These are phyloP conservation scores for Nestor notabilis DNA, from an alignment of 2,113 vertebrate species.

Conservation along the genomic window DNA sequence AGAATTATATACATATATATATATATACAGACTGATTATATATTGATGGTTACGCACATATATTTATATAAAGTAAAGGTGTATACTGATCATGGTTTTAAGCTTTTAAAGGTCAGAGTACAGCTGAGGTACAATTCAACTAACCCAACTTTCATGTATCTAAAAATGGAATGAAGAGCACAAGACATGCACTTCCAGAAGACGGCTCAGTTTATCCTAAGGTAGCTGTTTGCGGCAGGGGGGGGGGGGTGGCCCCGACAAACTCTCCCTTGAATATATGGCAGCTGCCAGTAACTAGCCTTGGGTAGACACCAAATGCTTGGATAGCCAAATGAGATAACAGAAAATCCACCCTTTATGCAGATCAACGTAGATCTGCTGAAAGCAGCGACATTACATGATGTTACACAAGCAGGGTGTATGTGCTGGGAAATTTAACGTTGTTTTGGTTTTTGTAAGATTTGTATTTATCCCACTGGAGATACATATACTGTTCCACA, in stretches of 20 bases:
- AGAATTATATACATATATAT: not conserved
- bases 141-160: not conserved
- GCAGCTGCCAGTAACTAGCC: not conserved
- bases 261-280: not conserved
- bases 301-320: not conserved
- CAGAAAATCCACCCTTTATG: not conserved
- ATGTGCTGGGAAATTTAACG: not conserved
- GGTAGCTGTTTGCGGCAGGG: not conserved
- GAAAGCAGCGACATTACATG: not conserved
- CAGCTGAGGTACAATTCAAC: not conserved
- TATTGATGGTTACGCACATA: not conserved
- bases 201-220: not conserved
- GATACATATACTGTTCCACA: not conserved
- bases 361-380: not conserved
- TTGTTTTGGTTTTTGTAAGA: not conserved
- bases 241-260: fast-evolving
- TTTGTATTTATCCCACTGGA: not conserved
- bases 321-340: not conserved
- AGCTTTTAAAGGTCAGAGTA: not conserved
- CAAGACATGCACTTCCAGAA: not conserved
- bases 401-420: not conserved
- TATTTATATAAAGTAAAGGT: not conserved
- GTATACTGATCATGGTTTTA: not conserved
- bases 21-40: not conserved
- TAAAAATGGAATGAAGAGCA: not conserved